Conservation (phyloP, 2,113 vertebrate species). For the Atrichornis clamosus region DNA sequence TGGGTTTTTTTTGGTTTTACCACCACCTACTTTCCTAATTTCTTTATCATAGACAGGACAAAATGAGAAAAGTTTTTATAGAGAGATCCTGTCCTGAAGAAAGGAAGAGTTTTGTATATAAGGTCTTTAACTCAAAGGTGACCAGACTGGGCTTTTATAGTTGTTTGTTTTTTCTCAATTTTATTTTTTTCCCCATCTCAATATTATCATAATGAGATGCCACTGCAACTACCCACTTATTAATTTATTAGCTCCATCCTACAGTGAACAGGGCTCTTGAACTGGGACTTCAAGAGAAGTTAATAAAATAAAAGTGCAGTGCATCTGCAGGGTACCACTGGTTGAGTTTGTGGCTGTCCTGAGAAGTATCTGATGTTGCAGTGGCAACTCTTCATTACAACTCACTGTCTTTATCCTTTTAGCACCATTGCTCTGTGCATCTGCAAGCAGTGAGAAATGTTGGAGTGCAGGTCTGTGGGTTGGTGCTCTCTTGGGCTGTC, state of each 20-base stretch:
- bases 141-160: neutral
- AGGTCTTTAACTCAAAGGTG: neutral
- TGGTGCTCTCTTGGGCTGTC: neutral
- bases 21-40: neutral
- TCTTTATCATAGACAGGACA: neutral
- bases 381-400: neutral
- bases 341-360: neutral
- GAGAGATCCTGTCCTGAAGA: neutral
- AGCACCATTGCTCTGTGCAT: neutral
- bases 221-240: neutral
- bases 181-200: too few relatives aligned
- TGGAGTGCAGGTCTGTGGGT: neutral
- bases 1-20: fast-evolving
- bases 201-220: neutral
- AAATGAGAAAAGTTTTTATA: neutral
- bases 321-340: neutral
- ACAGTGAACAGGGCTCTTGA: neutral
- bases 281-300: neutral
- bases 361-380: neutral
- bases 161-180: neutral
- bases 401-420: neutral
- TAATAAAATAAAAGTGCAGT: neutral
- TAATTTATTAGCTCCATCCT: neutral
- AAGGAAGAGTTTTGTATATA: neutral
- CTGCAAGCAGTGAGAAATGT: neutral